These are phyloP conservation scores for Ctenosaura bakeri DNA, from an alignment of 2,797 vertebrate species.

Conservation along the genomic window DNA sequence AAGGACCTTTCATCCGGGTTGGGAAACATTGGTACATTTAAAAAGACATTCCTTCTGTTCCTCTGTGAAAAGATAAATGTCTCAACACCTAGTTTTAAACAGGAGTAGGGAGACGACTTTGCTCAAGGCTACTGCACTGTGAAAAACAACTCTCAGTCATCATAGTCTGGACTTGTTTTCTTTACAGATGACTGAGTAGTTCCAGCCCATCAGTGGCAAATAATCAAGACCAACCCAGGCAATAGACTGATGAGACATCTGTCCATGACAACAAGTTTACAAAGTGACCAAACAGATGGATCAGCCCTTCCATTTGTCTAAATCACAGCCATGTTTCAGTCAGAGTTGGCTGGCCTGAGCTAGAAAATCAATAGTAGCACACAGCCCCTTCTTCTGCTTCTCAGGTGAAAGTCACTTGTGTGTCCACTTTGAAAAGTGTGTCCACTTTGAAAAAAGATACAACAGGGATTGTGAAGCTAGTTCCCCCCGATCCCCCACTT, in stretches of 20 bases:
- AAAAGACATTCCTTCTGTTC: conserved; percentile 69
- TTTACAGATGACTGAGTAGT: conserved; percentile 52
- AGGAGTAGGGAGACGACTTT: conserved; percentile 27
- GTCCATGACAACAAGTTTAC: conserved; percentile 21
- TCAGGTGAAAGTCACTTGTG: background rate
- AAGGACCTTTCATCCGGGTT: conserved; percentile 78
- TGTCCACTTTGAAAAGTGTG: background rate
- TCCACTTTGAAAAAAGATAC: background rate
- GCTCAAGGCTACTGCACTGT: conserved; percentile 65
- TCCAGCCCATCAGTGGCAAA: conserved; percentile 60
- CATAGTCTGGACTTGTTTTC: conserved; percentile 59
- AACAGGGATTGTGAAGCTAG: background rate
- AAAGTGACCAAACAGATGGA: conserved; percentile 10
- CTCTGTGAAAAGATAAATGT: conserved; percentile 69
- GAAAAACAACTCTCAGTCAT: conserved; percentile 59
- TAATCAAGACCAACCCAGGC: conserved; percentile 36
- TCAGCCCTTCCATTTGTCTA: conserved; percentile 1
- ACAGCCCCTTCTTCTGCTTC: background rate
- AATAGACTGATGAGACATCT: conserved; percentile 28
- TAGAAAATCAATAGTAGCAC: background rate
- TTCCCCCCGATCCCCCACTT: too few relatives aligned
- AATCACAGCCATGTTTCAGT: conserved; percentile 5
- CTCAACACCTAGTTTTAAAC: conserved; percentile 67
- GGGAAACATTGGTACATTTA: conserved; percentile 70
- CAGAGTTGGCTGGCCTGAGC: background rate